Conservation (phyloP, 1,140 invertebrate species). For the Panagrolaimus sp. region DNA sequence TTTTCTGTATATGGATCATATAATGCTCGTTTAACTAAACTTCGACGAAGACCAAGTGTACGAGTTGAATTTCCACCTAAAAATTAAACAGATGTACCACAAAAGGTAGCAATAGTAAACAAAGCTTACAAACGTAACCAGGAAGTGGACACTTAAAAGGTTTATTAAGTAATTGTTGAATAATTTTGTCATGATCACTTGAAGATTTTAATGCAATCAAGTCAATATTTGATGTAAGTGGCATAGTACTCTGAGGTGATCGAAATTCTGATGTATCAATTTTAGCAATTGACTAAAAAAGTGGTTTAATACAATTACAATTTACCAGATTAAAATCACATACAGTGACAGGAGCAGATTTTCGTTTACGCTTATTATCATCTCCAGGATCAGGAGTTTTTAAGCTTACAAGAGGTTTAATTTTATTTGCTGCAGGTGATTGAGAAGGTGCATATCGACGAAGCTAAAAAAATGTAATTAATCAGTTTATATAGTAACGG, state of each 20-base stretch:
- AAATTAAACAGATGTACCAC: background rate
- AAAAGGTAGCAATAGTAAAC: slow-evolving; percentile 17
- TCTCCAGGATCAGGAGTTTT: slow-evolving; percentile 10
- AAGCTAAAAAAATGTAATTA: background rate
- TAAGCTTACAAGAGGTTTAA: background rate
- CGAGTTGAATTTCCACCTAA: slow-evolving; percentile 35
- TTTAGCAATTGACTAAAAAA: background rate
- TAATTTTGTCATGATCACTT: slow-evolving; percentile 50
- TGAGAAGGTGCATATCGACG: slow-evolving; percentile 6
- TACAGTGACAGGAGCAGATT: background rate
- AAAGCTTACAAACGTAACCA: slow-evolving; percentile 68
- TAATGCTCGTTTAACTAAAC: slow-evolving; percentile 69
- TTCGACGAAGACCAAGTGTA: slow-evolving; percentile 69
- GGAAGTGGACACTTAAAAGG: slow-evolving; percentile 90
- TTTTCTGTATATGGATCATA: slow-evolving; percentile 89
- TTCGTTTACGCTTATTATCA: background rate
- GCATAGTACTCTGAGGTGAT: background rate
- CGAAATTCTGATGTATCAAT: background rate
- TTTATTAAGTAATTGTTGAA: slow-evolving; percentile 37
- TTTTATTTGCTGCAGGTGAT: background rate
- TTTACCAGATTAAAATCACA: background rate
- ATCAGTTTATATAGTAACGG: too few species aligned
- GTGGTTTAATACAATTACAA: background rate
- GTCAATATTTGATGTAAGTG: slow-evolving; percentile 11
- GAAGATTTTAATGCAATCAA: background rate